Evolutionary conservation across 2,888 invertebrate genomes (phyloP).

Genomic region (Perizoma flavofasciatum): DNA sequence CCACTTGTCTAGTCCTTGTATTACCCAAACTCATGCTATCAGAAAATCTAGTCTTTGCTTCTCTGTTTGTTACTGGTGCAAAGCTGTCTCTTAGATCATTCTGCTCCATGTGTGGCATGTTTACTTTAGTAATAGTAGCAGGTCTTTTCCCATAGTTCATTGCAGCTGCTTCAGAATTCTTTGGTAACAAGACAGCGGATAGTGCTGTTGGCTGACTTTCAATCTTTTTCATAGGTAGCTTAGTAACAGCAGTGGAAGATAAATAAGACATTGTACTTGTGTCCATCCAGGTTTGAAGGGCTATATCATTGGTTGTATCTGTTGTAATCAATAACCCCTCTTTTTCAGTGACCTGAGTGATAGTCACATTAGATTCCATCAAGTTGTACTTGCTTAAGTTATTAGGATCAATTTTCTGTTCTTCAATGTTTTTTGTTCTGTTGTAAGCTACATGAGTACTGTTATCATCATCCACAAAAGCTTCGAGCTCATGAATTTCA

Average conservation of each 20-base stretch:
- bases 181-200: slow-evolving; percentile 86
- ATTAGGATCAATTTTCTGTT: slow-evolving; percentile 67
- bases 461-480: slow-evolving; percentile 70
- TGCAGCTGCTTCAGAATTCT: slow-evolving; percentile 63
- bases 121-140: slow-evolving; percentile 76
- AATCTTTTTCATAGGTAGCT: slow-evolving; percentile 61
- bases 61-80: slow-evolving; percentile 68
- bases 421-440: slow-evolving; percentile 73
- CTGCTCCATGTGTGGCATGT: slow-evolving; percentile 66
- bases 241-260: slow-evolving; percentile 52
- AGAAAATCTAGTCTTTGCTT: slow-evolving; percentile 72
- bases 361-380: slow-evolving; percentile 74
- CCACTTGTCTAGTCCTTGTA: slow-evolving; percentile 74
- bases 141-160: slow-evolving; percentile 65
- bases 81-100: slow-evolving; percentile 62
- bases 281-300: slow-evolving; percentile 71
- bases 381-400: slow-evolving; percentile 72
- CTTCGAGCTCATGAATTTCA: slow-evolving; percentile 75
- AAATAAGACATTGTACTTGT: slow-evolving; percentile 64
- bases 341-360: slow-evolving; percentile 74
- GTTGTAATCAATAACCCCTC: slow-evolving; percentile 74
- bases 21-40: slow-evolving; percentile 65
- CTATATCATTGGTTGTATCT: slow-evolving; percentile 74
- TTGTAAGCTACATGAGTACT: slow-evolving; percentile 73
- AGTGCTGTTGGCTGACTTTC: slow-evolving; percentile 78